These are phyloP conservation scores for Folsomia candida DNA, from an alignment of 2,888 invertebrate species.

Conservation along the genomic window DNA sequence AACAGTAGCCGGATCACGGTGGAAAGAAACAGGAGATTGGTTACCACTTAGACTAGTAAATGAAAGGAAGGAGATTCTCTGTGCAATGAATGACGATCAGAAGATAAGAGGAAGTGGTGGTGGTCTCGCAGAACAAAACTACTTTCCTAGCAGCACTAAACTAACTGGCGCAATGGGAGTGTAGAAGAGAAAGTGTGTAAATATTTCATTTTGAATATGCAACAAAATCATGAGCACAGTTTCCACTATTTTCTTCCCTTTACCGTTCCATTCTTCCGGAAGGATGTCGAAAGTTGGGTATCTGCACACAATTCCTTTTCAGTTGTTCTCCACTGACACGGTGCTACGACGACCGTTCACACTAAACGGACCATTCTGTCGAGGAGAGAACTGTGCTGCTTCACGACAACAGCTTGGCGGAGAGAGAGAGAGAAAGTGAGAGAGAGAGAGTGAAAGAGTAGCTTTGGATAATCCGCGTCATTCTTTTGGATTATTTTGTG, in stretches of 20 bases:
- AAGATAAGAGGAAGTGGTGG: neutral
- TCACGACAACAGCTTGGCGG: neutral
- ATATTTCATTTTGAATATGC: slow-evolving; percentile 11
- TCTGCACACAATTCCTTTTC: neutral
- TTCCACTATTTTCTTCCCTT: neutral
- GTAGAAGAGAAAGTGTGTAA: neutral
- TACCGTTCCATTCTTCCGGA: neutral
- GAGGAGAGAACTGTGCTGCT: neutral
- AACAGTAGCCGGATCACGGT: neutral
- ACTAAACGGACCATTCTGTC: neutral
- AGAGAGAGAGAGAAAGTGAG: too few species aligned
- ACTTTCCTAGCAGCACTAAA: too few species aligned
- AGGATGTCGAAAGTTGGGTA: neutral
- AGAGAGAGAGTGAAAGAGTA: too few species aligned
- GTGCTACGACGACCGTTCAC: neutral
- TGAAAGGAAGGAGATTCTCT: slow-evolving; percentile 1
- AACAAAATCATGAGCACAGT: neutral
- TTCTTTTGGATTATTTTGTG: neutral
- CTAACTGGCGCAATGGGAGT: too few species aligned
- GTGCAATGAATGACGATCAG: slow-evolving; percentile 18
- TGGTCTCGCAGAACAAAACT: neutral
- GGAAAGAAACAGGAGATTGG: neutral
- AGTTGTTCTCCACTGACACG: neutral
- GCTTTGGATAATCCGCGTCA: neutral
- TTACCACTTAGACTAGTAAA: neutral